A percentile compares a stretch with the other conserved stretches of the same genome.
phyloP scores from a whole-genome alignment of 2,888 invertebrate genomes.

The Apamea epomidion region DNA sequence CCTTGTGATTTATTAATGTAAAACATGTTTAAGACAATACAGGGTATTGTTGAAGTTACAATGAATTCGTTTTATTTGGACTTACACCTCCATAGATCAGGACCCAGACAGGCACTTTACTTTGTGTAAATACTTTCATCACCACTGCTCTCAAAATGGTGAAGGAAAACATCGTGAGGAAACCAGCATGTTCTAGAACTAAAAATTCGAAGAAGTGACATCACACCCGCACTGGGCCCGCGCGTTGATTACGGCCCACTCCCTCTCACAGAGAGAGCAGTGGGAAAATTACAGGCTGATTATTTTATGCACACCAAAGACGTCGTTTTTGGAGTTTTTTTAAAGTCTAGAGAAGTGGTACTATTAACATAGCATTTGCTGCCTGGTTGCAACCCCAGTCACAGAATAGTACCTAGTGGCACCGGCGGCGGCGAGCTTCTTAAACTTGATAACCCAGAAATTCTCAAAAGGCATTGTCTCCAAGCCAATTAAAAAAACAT shows the following conservation, averaged over 20 bases:
- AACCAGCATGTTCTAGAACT: too few species aligned
- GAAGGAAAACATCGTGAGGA: too few species aligned
- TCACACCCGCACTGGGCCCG: too few species aligned
- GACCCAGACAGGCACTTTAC: too few species aligned
- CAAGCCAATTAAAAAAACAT: background rate
- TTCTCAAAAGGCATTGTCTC: background rate
- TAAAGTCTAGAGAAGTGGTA: background rate
- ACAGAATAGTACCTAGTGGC: background rate
- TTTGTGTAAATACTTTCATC: too few species aligned
- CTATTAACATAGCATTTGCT: background rate
- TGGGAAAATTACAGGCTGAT: too few species aligned
- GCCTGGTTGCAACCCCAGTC: background rate
- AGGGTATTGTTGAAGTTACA: conserved; percentile 8
- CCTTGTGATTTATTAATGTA: conserved; percentile 54
- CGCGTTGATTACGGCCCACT: too few species aligned
- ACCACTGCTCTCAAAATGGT: too few species aligned
- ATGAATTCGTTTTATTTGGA: conserved; percentile 28
- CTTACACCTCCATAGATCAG: background rate
- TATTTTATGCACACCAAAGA: too few species aligned
- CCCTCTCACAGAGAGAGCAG: too few species aligned
- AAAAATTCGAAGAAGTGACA: too few species aligned
- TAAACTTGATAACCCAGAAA: background rate
- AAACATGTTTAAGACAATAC: conserved; percentile 14
- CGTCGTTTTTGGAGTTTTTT: background rate
- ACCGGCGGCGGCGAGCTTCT: background rate